Base-by-base conservation (phyloP, 1,140 invertebrate genomes). In the Grapholita molesta region DNA sequence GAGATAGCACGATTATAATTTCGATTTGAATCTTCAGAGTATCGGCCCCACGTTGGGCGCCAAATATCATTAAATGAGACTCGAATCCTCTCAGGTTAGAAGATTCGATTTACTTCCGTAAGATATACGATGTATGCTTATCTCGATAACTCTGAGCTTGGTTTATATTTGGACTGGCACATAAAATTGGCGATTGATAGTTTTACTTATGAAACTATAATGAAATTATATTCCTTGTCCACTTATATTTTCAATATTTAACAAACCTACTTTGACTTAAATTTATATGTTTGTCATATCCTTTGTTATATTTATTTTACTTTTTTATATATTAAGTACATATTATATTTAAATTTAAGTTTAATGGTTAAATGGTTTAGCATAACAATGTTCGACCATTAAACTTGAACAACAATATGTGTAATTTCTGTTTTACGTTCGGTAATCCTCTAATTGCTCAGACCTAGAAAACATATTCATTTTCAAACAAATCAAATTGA, bases 61-160 rank as follows among this genome's bases (percentile, higher is more conserved):
- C 55, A 61, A 61, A 61, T 61, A 61, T 61, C 55, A 61, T 61
- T 61, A 61, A 25, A 25, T 61, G 55, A 28, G 21, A 57, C 28
- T 61, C 55, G 55, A 25, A 61, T 61, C 55, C 24, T 23, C 24
- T 28, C 28, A 30, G 55, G 32, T 61, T 28, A 61, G 55, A 28
- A 61, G 55, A 61, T 61, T 61, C 55, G 55, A 61, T 61, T 61
- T 61, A 61, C 55, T 61, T 28, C 25, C 55, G 55, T 15, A 61
- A 61, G 55, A 61, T 61, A 61, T 61, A 61, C 42, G 42, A 48
- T 9, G 18, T 61, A 25, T 15, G 55, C 55, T 30, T 32, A 61
- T 61, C n/a, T 28, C 7, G 55, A 25, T 61, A 61, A 61, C 25
- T 61, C 25, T 32, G 55, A 28, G 55, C 53, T 55, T 24, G 7